phyloP scores from a whole-genome alignment of 1,140 invertebrate species.

The Monochamus saltuarius region DNA sequence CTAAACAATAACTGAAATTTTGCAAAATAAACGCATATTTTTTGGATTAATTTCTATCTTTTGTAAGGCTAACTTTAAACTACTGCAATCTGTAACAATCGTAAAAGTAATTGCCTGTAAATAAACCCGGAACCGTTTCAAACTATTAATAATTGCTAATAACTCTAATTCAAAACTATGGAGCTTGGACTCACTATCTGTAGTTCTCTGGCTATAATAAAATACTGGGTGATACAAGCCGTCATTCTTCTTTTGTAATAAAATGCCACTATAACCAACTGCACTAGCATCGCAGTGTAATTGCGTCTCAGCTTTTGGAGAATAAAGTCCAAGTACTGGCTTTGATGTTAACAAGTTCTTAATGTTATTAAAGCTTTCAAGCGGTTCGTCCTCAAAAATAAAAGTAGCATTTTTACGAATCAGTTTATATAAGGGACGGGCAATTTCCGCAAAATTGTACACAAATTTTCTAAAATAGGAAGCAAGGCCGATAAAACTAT shows the following conservation, averaged over 20 bases:
- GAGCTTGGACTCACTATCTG: slow-evolving; percentile 47
- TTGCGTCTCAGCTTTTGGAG: slow-evolving; percentile 13
- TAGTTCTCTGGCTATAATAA: slow-evolving; percentile 47
- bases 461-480: slow-evolving; percentile 37
- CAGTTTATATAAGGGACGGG: slow-evolving; percentile 38
- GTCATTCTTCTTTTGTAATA: slow-evolving; percentile 20
- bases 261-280: slow-evolving; percentile 15
- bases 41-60: slow-evolving; percentile 34
- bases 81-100: slow-evolving; percentile 46
- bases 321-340: slow-evolving; percentile 25
- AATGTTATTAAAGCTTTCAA: slow-evolving; percentile 35
- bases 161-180: slow-evolving; percentile 49
- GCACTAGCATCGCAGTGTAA: slow-evolving; percentile 23
- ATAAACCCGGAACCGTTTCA: slow-evolving; percentile 38
- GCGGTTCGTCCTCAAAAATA: slow-evolving; percentile 24
- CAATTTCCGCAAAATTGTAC: slow-evolving; percentile 30
- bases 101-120: slow-evolving; percentile 32
- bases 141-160: slow-evolving; percentile 53
- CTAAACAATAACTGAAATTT: slow-evolving; percentile 39
- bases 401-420: slow-evolving; percentile 38
- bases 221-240: slow-evolving; percentile 41
- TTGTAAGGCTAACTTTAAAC: slow-evolving; percentile 35
- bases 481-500: slow-evolving; percentile 24
- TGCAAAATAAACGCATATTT: no score
- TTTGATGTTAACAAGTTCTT: slow-evolving; percentile 12